Percentiles rank a stretch among this genome's conserved stretches.
These are phyloP conservation scores for Chalcis sispes DNA, from an alignment of 2,888 invertebrate species.

Conservation along the genomic window DNA sequence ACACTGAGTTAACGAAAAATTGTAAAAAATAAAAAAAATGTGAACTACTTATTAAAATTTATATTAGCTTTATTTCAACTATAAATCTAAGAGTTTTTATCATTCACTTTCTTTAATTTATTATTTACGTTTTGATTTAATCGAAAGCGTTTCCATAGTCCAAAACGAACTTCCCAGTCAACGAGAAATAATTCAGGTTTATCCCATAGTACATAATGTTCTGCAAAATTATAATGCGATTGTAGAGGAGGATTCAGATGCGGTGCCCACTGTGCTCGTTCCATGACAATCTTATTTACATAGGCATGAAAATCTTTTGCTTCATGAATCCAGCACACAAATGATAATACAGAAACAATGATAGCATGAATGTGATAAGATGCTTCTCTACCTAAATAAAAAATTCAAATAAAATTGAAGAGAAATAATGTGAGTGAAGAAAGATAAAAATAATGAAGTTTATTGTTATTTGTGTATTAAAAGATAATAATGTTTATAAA, in stretches of 20 bases:
- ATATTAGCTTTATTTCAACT: too few relatives aligned
- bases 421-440: neutral
- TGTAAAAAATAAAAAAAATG: too few relatives aligned
- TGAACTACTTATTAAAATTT: too few relatives aligned
- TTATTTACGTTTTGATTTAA: too few relatives aligned
- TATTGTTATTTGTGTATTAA: too few relatives aligned
- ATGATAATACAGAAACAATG: constrained; percentile 80
- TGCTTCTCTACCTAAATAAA: constrained; percentile 50
- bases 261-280: constrained; percentile 80
- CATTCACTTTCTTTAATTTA: too few relatives aligned
- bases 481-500: neutral
- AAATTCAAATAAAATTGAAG: neutral
- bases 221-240: constrained; percentile 77
- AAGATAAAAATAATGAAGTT: neutral
- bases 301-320: constrained; percentile 80
- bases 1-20: too few relatives aligned
- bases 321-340: constrained; percentile 81
- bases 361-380: constrained; percentile 80
- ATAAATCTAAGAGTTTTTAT: too few relatives aligned
- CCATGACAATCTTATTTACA: constrained; percentile 78
- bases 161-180: constrained; percentile 82
- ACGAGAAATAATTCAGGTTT: constrained; percentile 81
- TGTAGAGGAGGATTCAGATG: constrained; percentile 81
- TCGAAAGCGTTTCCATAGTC: constrained; percentile 81
- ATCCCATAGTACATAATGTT: constrained; percentile 80